Conservation (phyloP, 2,888 invertebrate species). For the Acronicta alni region DNA sequence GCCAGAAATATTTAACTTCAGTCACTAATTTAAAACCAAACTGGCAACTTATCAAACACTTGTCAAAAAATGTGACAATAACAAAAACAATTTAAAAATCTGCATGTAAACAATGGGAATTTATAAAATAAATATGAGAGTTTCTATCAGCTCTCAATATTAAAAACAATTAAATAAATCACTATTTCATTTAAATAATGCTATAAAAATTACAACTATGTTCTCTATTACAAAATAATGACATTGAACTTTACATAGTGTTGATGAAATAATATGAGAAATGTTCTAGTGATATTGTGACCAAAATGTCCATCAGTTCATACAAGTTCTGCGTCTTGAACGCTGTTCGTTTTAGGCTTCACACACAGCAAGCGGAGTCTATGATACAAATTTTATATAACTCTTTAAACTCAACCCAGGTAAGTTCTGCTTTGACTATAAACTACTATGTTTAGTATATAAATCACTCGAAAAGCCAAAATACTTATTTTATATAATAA, state of each 20-base stretch:
- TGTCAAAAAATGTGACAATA: no score
- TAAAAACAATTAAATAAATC: background rate
- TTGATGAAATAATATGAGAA: background rate
- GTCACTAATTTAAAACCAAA: no score
- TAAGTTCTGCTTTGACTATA: slow-evolving; percentile 12
- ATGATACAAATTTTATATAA: slow-evolving; percentile 12
- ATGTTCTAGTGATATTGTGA: background rate
- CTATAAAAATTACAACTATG: background rate
- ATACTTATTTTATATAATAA: no score
- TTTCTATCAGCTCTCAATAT: background rate
- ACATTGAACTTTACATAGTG: no score
- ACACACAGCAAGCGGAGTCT: slow-evolving; percentile 1
- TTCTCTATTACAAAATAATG: no score
- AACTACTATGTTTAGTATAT: no score
- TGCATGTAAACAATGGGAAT: background rate
- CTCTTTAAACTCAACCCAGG: slow-evolving; percentile 8
- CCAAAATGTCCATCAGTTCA: slow-evolving; percentile 21
- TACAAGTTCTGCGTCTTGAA: slow-evolving; percentile 4
- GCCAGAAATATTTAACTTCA: no score
- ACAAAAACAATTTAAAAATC: no score
- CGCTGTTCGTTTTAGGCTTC: slow-evolving; percentile 5
- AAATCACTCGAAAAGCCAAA: no score
- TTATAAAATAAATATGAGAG: background rate
- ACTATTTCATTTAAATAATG: background rate
- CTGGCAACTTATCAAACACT: no score